Base-by-base conservation (phyloP, 2,888 invertebrate genomes). In the Melitaea athalia region DNA sequence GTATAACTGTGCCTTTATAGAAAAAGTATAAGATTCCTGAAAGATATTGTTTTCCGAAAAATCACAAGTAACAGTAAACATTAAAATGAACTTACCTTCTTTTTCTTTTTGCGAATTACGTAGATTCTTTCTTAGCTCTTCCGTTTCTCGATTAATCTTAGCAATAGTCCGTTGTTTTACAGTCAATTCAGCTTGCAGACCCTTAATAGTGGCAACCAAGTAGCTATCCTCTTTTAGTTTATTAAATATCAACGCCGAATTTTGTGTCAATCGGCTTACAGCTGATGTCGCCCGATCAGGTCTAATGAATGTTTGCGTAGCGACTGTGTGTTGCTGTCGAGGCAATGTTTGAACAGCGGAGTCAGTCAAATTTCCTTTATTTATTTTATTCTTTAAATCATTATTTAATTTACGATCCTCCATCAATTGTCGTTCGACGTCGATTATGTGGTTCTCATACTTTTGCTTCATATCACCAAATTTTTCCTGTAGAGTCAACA, bases 381-480 rank as follows among this genome's bases (percentile, higher is more conserved):
- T 93, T 63, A 94, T 85, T 80, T 91, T 94, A 77, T 93, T 93
- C 76, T 94, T 94, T 57, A 94, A 81, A 74, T 94, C 93, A 24
- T 88, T 89, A 76, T 88, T 89, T 8, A 85, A 75, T 81, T 90
- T 92, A 1, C 88, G 84, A 74, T 93, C 87, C 61, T 90, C 91
- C 92, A 92, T 92, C 52, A 92, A 74, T 82, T 96, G 95, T 33
- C 95, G 91, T 84, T 96, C 96, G n/a, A 96, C 90, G 76, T 96
- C 96, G 73, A 95, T 95, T 67, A 96, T 96, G 79, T 96, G 96
- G 49, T 91, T 94, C 75, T 95, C 95, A 78, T 96, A 96, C 81
- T 96, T 96, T 67, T 94, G 93, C 85, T 96, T 96, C 93, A 96
- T 96, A 57, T 95, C 95, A 49, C 94, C 94, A 80, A 96, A 96